Evolutionary conservation across 1,140 invertebrate genomes (phyloP), one percentile per base, ranked within the genome.

Genomic region (Leptinotarsa lineolata): DNA sequence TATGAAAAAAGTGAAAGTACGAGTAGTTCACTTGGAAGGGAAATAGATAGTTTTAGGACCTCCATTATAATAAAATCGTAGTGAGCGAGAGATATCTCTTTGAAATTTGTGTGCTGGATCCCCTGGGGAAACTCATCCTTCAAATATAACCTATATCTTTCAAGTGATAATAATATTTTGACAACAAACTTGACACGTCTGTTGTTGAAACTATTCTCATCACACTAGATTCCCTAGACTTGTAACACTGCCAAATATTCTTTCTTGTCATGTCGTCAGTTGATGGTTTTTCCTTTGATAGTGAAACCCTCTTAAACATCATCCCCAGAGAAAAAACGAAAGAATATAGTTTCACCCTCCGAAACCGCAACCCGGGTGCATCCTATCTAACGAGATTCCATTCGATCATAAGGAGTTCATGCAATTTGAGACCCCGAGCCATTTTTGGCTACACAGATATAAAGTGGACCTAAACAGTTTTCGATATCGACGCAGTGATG

Each of bases 371-470:
- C 63, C 63, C 63, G 6, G 18, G 63, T 65, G 63, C 22, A 39
- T 21, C 18, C 63, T 2, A 39, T 21, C 2, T 11, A 18, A 63
- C 15, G 21, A 54, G 15, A 54, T 54, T 54, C 16, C 15, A 22
- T 16, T 30, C 63, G 63, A 39, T 16, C 63, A 65, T 22, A n/a
- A 63, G 63, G 63, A 65, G 13, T 45, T 68, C 22, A 58, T 76
- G 75, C 75, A 76, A 77, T 74, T 71, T 60, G 76, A 77, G 76
- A 73, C 59, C 48, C 64, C 76, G 73, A 74, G 73, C 76, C 76
- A 69, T 77, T 66, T 77, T 77, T 77, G 76, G 76, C 65, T 68
- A 74, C 70, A 72, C 73, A 73, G 69, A 73, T 71, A 74, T 44
- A 71, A 74, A 71, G 73, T 71, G 58, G 73, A 71, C 64, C 73